Percentiles rank a stretch among this genome's conserved stretches.
These are phyloP conservation scores for Phortica okadai DNA, from an alignment of 2,888 invertebrate genomes.

Conservation along the genomic window DNA sequence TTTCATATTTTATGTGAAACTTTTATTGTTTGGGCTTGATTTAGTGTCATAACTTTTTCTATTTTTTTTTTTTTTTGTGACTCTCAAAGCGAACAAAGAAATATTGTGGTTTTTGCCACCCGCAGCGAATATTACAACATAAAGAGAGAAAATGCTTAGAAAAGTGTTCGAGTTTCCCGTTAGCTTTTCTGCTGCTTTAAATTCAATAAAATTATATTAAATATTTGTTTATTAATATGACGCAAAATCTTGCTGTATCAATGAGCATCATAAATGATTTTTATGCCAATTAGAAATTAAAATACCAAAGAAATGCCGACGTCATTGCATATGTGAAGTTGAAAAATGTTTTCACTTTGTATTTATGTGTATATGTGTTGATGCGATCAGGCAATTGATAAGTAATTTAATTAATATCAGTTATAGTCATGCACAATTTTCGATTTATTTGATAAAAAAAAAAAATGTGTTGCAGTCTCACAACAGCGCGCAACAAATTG, in stretches of 20 bases:
- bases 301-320: slow-evolving; percentile 9
- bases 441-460: slow-evolving; percentile 16
- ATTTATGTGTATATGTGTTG: not conserved
- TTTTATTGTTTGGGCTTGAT: not conserved
- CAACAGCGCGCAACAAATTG: not conserved
- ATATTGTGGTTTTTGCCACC: no score
- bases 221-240: no score
- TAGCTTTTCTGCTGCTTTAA: no score
- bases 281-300: slow-evolving; percentile 14
- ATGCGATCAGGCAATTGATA: slow-evolving; percentile 10
- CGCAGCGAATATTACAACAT: no score
- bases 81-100: no score
- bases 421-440: slow-evolving; percentile 1
- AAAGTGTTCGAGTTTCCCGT: no score
- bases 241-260: no score
- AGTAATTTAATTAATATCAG: slow-evolving; percentile 15
- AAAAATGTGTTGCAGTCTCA: not conserved
- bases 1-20: not conserved
- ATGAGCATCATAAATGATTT: not conserved
- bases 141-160: no score
- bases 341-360: slow-evolving; percentile 19
- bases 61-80: not conserved
- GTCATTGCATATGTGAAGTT: not conserved
- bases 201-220: no score
- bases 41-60: no score